These are phyloP conservation scores for Novumbra hubbsi DNA, from an alignment of 2,797 vertebrate genomes.

Conservation along the genomic window DNA sequence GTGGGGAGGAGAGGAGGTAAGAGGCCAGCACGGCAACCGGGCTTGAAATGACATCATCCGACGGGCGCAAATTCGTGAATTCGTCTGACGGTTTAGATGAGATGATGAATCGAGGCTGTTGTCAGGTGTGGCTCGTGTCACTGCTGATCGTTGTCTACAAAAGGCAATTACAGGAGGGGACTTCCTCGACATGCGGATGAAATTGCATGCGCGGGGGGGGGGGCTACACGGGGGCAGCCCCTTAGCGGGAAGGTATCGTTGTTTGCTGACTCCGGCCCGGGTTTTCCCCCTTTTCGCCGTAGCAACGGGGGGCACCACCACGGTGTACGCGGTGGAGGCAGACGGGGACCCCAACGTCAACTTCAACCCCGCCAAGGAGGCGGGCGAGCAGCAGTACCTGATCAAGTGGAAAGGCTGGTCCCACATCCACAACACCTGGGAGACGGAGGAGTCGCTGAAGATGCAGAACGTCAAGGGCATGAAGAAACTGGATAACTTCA, in stretches of 20 bases:
- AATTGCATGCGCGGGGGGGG: too few relatives aligned
- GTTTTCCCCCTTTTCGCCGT: slow-evolving; percentile 6
- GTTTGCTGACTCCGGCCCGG: too few relatives aligned
- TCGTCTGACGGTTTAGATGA: too few relatives aligned
- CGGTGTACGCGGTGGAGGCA: slow-evolving; percentile 94
- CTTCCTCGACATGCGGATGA: too few relatives aligned
- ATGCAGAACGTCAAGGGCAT: slow-evolving; percentile 97
- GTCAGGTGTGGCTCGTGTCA: too few relatives aligned
- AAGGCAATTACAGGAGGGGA: too few relatives aligned
- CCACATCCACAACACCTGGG: slow-evolving; percentile 98
- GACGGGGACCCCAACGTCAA: slow-evolving; percentile 92
- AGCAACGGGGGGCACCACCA: slow-evolving; percentile 93
- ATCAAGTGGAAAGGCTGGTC: slow-evolving; percentile 99
- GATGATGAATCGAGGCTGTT: too few relatives aligned
- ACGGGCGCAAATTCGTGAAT: too few relatives aligned
- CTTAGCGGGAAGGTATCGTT: too few relatives aligned
- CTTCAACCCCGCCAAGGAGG: slow-evolving; percentile 84
- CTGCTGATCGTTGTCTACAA: too few relatives aligned
- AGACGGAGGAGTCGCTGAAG: slow-evolving; percentile 94
- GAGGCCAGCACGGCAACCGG: background rate
- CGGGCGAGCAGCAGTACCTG: slow-evolving; percentile 89
- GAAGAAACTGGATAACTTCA: slow-evolving; percentile 98
- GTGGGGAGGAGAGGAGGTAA: slow-evolving; percentile 91
- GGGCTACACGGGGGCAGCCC: too few relatives aligned
- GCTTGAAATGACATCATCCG: too few relatives aligned